Evolutionary conservation across 2,888 invertebrate species (phyloP).

Genomic region (Metallyticus violacea): DNA sequence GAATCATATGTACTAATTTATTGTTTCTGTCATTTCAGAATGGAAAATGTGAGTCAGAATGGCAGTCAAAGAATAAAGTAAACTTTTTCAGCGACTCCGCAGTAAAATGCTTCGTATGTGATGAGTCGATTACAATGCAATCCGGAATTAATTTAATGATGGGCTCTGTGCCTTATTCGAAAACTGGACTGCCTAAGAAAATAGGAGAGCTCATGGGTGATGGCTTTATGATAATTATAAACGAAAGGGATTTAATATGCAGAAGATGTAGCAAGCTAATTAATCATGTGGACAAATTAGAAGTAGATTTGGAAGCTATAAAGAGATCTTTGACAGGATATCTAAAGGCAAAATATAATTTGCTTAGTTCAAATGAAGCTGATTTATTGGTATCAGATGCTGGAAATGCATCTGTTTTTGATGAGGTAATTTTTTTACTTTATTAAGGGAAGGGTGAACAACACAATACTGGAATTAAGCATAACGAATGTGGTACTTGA

Average conservation of each 20-base stretch:
- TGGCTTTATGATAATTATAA: constrained; percentile 31
- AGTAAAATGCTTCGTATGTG: constrained; percentile 28
- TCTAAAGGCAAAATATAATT: constrained; percentile 31
- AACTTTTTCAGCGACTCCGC: neutral
- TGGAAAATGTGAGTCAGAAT: neutral
- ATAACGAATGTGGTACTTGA: too few species aligned
- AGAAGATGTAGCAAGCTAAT: constrained; percentile 27
- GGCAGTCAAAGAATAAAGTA: neutral
- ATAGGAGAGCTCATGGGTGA: constrained; percentile 33
- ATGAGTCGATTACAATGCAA: constrained; percentile 7
- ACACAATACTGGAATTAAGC: too few species aligned
- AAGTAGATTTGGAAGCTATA: constrained; percentile 24
- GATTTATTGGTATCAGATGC: neutral
- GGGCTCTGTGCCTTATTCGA: constrained; percentile 23
- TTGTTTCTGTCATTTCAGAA: neutral
- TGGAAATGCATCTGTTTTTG: neutral
- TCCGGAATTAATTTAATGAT: constrained; percentile 19
- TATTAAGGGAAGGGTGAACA: too few species aligned
- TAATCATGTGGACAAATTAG: constrained; percentile 34
- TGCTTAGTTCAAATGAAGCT: constrained; percentile 14
- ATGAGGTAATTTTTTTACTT: neutral
- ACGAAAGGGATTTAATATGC: constrained; percentile 31
- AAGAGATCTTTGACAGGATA: constrained; percentile 24
- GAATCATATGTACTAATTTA: neutral
- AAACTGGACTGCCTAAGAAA: constrained; percentile 29